Percentiles rank a stretch among this genome's conserved stretches.
Evolutionary conservation across 92 coral and sea anemone genomes (phyloP).

Genomic region (Palythoa grandis): DNA sequence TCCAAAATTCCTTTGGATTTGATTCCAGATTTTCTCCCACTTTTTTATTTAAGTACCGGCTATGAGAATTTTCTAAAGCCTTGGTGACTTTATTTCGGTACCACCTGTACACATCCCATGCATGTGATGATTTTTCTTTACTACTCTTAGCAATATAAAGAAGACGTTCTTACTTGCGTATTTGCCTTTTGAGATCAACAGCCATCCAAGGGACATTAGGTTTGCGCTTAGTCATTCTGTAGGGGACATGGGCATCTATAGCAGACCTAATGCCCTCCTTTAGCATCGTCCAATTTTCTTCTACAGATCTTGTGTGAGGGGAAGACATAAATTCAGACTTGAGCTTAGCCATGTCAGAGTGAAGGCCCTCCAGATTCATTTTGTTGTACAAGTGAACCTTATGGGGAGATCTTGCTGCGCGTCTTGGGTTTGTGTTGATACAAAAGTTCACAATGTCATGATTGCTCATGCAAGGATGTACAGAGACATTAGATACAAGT

Average conservation of each 20-base stretch:
- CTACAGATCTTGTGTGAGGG: constrained; percentile 17
- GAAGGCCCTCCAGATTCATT: neutral
- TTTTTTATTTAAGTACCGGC: constrained; percentile 33
- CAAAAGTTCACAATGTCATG: no score
- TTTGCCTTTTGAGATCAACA: constrained; percentile 42
- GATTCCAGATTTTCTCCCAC: constrained; percentile 56
- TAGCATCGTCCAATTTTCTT: constrained; percentile 58
- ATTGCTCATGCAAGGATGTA: no score
- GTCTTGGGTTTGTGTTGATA: no score
- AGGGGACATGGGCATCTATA: constrained; percentile 37
- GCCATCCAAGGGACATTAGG: constrained; percentile 62
- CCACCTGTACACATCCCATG: constrained; percentile 47
- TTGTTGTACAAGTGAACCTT: neutral
- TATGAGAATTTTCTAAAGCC: constrained; percentile 50
- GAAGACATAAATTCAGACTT: neutral
- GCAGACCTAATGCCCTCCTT: constrained; percentile 30
- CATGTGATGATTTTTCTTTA: constrained; percentile 1
- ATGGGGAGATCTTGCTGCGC: neutral
- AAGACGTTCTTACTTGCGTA: constrained; percentile 60
- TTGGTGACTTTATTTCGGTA: constrained; percentile 54
- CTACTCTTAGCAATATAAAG: constrained; percentile 53
- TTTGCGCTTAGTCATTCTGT: constrained; percentile 28
- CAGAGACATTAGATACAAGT: no score
- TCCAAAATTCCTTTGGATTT: constrained; percentile 67
- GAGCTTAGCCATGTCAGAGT: neutral